Base-by-base conservation (phyloP, 2,888 invertebrate genomes). In the Bursaphelenchus okinawaensis region DNA sequence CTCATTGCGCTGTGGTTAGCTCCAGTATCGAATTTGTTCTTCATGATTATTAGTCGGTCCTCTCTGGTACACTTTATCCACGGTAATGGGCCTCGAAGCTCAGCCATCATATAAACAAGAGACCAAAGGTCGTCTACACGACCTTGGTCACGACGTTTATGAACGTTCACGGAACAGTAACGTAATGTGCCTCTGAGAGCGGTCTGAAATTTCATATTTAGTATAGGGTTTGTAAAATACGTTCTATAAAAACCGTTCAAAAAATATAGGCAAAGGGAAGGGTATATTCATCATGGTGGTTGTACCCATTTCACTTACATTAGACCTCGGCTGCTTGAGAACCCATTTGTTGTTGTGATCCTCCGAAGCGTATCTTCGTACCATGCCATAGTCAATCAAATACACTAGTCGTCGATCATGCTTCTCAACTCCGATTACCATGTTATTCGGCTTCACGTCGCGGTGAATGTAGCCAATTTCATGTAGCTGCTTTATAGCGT, bases 401-500 rank as follows among this genome's bases (percentile, higher is more conserved):
- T 58, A 71, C 20, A 72, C 28, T 9, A 63, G 59, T 16, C 68
- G 60, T 20, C 16, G 20, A n/a, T 69, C 62, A 8, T 51, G 22
- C 2, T 40, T 4, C 40, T 40, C 40, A 4, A n/a, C 40, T 1
- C 40, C 40, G 40, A 40, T 67, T 26, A 50, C 60, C 20, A 61
- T 68, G 58, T 76, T 76, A 40, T 74, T 75, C 0, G 76, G 76
- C 52, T 76, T 76, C 54, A 76, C 71, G 54, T 76, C 76, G 2
- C 69, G 55, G 50, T 69, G 70, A 22, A 71, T 52, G 28, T 51
- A 68, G 7, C 64, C 69, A 24, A 70, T 50, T 60, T 78, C 78
- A 61, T 79, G 79, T 6, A 79, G 67, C 55, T 77, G 63, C 71
- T 72, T 9, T 71, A 68, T 52, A 68, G 72, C 26, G 64, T 73